Conservation (phyloP, 2,113 vertebrate species). For the Salvator merianae region DNA sequence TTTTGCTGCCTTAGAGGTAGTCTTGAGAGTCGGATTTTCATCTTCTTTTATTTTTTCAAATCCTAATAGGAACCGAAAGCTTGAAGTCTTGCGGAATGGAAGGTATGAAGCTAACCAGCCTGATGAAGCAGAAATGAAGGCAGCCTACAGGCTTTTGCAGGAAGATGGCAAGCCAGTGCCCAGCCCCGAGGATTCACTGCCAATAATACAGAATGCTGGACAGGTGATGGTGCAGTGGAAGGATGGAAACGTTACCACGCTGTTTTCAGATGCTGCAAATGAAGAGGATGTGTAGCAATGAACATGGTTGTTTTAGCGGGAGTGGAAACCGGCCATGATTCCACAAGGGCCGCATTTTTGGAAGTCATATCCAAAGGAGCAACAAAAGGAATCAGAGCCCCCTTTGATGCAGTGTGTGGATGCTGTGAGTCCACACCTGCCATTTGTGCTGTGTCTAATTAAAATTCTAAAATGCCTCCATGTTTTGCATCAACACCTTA, state of each 20-base stretch:
- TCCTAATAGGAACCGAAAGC: constrained; percentile 79
- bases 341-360: background rate
- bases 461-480: background rate
- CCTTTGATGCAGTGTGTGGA: background rate
- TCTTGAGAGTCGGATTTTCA: background rate
- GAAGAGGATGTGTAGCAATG: constrained; percentile 49
- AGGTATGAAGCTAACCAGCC: background rate
- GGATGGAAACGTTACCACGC: constrained; percentile 69
- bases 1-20: rapidly evolving
- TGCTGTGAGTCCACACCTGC: background rate
- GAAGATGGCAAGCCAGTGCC: background rate
- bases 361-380: background rate
- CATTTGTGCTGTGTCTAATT: background rate
- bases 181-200: constrained; percentile 6
- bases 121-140: constrained; percentile 58
- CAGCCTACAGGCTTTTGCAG: constrained; percentile 45
- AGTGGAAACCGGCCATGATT: background rate
- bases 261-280: constrained; percentile 58
- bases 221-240: constrained; percentile 77
- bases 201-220: constrained; percentile 52
- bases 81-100: constrained; percentile 49
- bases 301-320: background rate
- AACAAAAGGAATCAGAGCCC: background rate
- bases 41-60: background rate
- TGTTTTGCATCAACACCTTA: background rate